phyloP scores from a whole-genome alignment of 2,888 invertebrate species.

The Villa cingulata region DNA sequence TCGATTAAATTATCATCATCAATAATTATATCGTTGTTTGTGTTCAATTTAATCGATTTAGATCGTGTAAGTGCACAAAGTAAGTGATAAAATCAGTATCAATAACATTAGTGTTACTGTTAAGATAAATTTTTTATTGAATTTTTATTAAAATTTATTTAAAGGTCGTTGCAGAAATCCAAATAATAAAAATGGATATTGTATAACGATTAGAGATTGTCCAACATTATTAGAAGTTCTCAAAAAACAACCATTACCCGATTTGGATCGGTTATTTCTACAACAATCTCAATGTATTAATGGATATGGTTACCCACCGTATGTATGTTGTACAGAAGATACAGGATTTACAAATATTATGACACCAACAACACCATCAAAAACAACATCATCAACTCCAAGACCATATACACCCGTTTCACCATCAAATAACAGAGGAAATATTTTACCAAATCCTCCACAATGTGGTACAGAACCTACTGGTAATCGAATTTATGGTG shows the following conservation, averaged over 20 bases:
- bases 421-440: slow-evolving; percentile 16
- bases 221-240: slow-evolving; percentile 21
- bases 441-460: slow-evolving; percentile 24
- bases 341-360: slow-evolving; percentile 12
- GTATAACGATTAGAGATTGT: slow-evolving; percentile 29
- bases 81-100: not conserved
- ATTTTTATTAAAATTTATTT: not conserved
- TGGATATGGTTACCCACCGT: slow-evolving; percentile 23
- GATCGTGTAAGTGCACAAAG: not conserved
- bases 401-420: not conserved
- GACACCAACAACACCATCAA: slow-evolving; percentile 4
- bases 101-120: too few relatives aligned
- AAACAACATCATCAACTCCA: not conserved
- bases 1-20: too few relatives aligned
- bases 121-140: too few relatives aligned
- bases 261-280: slow-evolving; percentile 21
- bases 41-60: too few relatives aligned
- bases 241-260: slow-evolving; percentile 13
- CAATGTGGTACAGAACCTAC: slow-evolving; percentile 26
- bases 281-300: slow-evolving; percentile 24
- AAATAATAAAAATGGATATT: slow-evolving; percentile 24
- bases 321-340: slow-evolving; percentile 29
- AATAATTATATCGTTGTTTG: too few relatives aligned
- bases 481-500: slow-evolving; percentile 46
- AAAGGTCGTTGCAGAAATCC: slow-evolving; percentile 40